phyloP scores from a whole-genome alignment of 2,113 vertebrate genomes.

The Pelecanoides urinatrix region DNA sequence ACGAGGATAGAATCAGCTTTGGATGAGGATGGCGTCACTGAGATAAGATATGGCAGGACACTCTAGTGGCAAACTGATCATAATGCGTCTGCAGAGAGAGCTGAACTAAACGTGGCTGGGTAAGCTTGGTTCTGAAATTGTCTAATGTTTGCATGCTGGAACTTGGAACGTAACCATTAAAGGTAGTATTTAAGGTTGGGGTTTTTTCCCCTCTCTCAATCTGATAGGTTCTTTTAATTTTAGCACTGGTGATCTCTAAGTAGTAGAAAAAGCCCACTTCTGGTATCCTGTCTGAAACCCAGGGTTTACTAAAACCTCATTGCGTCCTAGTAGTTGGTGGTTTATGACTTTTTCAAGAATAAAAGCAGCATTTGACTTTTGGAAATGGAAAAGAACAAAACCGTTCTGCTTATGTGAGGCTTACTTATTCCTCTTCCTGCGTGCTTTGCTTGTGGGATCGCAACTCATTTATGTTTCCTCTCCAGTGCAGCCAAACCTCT shows the following conservation, averaged over 20 bases:
- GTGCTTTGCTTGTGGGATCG: background rate
- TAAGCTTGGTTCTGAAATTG: background rate
- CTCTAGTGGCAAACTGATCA: background rate
- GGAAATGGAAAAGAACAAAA: background rate
- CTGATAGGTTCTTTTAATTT: background rate
- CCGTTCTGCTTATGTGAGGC: background rate
- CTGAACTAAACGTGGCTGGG: background rate
- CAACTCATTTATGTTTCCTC: background rate
- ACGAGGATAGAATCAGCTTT: background rate
- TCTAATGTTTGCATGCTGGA: background rate
- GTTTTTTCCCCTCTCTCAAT: background rate
- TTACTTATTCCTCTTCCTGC: background rate
- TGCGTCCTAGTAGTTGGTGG: background rate
- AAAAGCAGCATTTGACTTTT: background rate
- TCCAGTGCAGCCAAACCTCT: background rate
- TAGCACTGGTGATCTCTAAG: background rate
- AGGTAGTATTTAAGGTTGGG: background rate
- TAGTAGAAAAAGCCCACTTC: background rate
- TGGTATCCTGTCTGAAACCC: background rate
- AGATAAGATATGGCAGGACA: background rate
- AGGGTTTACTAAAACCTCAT: background rate
- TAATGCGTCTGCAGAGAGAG: background rate
- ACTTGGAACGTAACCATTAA: background rate
- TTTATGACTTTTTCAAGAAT: background rate
- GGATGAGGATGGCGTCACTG: background rate